These are phyloP conservation scores for Myotis myotis DNA, from an alignment of 2,797 vertebrate species.

Conservation along the genomic window DNA sequence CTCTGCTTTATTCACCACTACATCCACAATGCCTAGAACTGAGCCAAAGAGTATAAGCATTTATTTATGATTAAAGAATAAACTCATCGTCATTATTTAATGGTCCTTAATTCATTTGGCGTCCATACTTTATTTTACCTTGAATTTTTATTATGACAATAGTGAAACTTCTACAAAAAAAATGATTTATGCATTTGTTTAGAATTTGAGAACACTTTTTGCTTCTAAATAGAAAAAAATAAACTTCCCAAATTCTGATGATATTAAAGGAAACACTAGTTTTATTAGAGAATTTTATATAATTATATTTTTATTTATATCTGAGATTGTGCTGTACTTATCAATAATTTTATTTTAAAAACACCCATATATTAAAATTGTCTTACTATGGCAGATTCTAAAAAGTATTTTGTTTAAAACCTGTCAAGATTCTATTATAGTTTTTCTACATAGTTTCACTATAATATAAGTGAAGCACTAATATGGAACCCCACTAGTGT, in stretches of 20 bases:
- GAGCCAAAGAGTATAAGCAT: background rate
- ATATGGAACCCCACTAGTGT: background rate
- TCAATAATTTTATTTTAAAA: background rate
- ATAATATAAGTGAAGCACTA: background rate
- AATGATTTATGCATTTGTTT: background rate
- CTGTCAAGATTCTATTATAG: background rate
- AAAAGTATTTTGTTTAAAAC: constrained; percentile 28
- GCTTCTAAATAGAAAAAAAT: constrained; percentile 23
- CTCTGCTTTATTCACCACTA: background rate
- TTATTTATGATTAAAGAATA: background rate
- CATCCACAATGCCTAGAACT: background rate
- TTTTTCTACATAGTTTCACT: background rate
- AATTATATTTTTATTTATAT: background rate
- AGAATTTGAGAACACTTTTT: background rate
- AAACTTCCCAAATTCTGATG: background rate
- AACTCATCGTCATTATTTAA: background rate
- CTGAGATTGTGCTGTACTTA: background rate
- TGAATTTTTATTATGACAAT: background rate
- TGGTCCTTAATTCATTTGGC: background rate
- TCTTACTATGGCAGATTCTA: background rate
- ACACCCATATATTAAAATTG: background rate
- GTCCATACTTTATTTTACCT: background rate
- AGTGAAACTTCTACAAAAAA: background rate
- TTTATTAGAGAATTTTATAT: background rate
- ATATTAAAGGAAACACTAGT: background rate